Base-by-base conservation (phyloP, 1,140 invertebrate species). In the Coboldia fuscipes region DNA sequence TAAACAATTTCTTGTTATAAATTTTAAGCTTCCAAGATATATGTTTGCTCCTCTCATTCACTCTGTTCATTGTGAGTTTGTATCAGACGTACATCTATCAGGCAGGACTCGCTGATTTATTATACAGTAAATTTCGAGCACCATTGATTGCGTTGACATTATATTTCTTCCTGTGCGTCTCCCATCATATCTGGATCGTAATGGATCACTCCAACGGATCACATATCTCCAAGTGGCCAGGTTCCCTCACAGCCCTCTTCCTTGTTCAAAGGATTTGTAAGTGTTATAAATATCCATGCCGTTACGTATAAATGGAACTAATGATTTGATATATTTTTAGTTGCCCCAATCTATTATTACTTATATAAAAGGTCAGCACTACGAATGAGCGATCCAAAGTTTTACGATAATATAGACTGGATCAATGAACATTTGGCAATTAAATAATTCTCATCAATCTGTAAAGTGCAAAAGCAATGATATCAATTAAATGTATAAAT, bases 11-110 rank as follows among this genome's bases (percentile, higher is more conserved):
- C 40, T 37, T 39, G 34, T 17, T 37, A 14, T 19, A 32, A 36
- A 37, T 43, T 58, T 62, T 39, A 40, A 77, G 75, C 34, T 61
- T 68, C 39, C 74, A 78, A 56, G 72, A 76, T 47, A 59, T 72
- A 29, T 71, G 69, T 42, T 55, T 75, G 3, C 64, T 77, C 23
- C 51, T 72, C 19, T 63, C 72, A 5, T 53, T 77, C 30, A 64
- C 70, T 1, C 49, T 67, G 23, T 59, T 76, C 33, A 48, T 75
- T 13, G 59, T 74, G 36, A 69, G 66, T 33, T 67, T 77, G 36
- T 75, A 76, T 45, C 70, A 71, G 4, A 77, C 75, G 6, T 76
- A 75, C 45, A 61, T 75, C 39, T 76, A 76, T 54, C 71, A 77
- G 70, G 67, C 67, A 28, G 75, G 73, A 28, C 54, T 75, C 33